Evolutionary conservation across 1,140 invertebrate genomes (phyloP), one percentile per base, ranked within the genome.

Genomic region (Watersipora subatra): DNA sequence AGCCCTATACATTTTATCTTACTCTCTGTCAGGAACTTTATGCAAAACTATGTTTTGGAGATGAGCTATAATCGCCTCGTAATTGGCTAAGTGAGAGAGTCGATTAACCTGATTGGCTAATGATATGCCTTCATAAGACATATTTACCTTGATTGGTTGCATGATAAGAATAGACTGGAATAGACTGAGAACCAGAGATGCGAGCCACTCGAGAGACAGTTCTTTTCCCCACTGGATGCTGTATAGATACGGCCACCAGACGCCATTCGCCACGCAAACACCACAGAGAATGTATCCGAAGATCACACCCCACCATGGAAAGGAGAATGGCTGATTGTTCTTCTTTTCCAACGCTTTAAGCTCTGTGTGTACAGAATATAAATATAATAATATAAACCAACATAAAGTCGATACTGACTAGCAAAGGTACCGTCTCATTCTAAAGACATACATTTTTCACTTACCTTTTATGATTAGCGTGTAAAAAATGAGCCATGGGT

Each of bases 141-240:
- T n/a, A 25, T 62, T 61, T 67, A 79, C 78, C 72, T 78, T 79
- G 20, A 79, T 65, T 2, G 79, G 78, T 65, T 80, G 77, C 3
- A 80, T 71, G 28, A 80, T 70, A 17, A 80, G 68, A 15, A 80
- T 75, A 2, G 73, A 76, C 65, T 80, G 76, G 68, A 80, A 76
- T 67, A 80, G 75, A 7, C 78, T 80, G 61, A 80, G 65, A 3
- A 79, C 62, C 63, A 80, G 76, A 7, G 77, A 74, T 22, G 70
- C 72, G n/a, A 80, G 67, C 79, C 79, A 80, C 46, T 79, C 76
- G 55, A 77, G 71, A 1, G 79, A 72, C 55, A 78, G 78, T 61
- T 78, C 70, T 67, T 69, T 71, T 2, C 79, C 79, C 79, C 79
- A 80, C 67, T 80, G 65, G 75, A 80, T 75, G 63, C 76, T 78